phyloP scores from a whole-genome alignment of 1,140 invertebrate genomes.

The Bombus impatiens region DNA sequence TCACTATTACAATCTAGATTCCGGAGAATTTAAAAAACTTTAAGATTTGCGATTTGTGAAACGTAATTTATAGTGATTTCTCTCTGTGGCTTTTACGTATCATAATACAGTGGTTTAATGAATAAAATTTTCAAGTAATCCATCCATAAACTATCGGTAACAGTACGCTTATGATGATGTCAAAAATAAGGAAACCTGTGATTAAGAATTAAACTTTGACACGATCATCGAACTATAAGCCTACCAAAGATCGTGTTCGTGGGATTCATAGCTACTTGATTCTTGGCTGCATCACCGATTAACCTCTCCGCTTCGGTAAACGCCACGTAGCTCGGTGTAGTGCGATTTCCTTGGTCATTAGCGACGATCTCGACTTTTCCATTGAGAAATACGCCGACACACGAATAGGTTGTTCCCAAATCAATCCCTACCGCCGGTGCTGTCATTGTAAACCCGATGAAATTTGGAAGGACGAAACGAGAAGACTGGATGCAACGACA shows the following conservation, averaged over 20 bases:
- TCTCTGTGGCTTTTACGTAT: too few species aligned
- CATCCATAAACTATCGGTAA: too few species aligned
- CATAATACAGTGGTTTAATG: too few species aligned
- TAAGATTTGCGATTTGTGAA: not conserved
- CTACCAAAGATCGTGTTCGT: slow-evolving; percentile 97
- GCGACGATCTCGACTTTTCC: slow-evolving; percentile 99
- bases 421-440: slow-evolving; percentile 94
- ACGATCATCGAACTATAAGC: slow-evolving; percentile 38
- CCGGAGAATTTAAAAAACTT: not conserved
- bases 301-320: slow-evolving; percentile 98
- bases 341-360: slow-evolving; percentile 98
- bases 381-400: slow-evolving; percentile 94
- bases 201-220: not conserved
- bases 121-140: too few species aligned
- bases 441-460: slow-evolving; percentile 49
- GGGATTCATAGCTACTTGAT: slow-evolving; percentile 96
- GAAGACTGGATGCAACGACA: not conserved
- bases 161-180: too few species aligned
- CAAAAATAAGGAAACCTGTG: not conserved
- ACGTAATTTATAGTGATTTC: too few species aligned
- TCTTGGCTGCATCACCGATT: slow-evolving; percentile 98
- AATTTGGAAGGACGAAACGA: slow-evolving; percentile 3
- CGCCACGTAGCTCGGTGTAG: slow-evolving; percentile 98
- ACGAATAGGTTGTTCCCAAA: slow-evolving; percentile 94
- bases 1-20: not conserved